phyloP scores from a whole-genome alignment of 2,888 invertebrate species.

The Drosophila imparisetae region DNA sequence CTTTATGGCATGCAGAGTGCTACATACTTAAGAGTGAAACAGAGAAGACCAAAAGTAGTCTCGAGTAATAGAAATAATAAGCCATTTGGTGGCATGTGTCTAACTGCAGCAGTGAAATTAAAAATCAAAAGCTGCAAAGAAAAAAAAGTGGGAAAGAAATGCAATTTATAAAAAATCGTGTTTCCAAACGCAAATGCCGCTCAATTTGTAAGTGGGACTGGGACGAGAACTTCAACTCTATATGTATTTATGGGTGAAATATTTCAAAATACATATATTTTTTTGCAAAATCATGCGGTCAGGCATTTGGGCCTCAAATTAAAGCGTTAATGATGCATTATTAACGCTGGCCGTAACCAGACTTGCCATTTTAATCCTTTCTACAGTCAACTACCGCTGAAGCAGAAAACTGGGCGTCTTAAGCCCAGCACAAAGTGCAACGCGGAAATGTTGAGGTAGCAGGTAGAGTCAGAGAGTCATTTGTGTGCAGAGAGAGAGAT shows the following conservation, averaged over 20 bases:
- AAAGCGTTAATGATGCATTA: constrained; percentile 84
- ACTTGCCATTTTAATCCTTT: constrained; percentile 79
- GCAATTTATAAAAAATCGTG: background rate
- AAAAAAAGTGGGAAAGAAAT: background rate
- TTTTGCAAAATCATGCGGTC: constrained; percentile 71
- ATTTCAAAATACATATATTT: constrained; percentile 15
- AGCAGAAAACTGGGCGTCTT: constrained; percentile 36
- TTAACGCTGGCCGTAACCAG: constrained; percentile 73
- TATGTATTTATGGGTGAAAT: constrained; percentile 2
- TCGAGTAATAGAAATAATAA: background rate
- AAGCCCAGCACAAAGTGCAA: constrained; percentile 27
- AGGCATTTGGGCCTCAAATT: constrained; percentile 64
- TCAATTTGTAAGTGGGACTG: background rate
- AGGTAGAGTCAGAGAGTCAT: constrained; percentile 22
- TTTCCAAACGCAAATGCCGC: background rate
- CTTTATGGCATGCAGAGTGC: background rate
- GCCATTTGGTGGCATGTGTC: background rate
- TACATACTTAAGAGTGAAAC: constrained; percentile 13
- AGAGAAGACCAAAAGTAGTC: background rate
- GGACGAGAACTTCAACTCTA: background rate
- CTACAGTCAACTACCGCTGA: constrained; percentile 67
- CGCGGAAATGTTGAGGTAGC: constrained; percentile 46
- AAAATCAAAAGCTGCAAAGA: background rate
- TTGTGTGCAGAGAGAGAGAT: constrained; percentile 54
- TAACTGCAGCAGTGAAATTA: background rate